Evolutionary conservation across 2,113 vertebrate species (phyloP), one percentile per base, ranked within the genome.

Genomic region (Hiodon tergisus): DNA sequence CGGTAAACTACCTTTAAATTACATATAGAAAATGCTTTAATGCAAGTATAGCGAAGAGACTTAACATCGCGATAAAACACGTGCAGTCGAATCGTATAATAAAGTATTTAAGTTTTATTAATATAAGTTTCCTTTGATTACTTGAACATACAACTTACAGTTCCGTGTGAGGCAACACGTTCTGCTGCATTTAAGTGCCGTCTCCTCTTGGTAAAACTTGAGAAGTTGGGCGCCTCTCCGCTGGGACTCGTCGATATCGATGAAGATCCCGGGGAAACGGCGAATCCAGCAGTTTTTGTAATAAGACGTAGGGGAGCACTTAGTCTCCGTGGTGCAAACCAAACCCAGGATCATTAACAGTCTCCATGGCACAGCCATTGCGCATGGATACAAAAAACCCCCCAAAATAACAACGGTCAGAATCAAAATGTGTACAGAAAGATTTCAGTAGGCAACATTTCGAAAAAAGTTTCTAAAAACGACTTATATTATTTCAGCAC

Each of bases 251-350:
- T 87, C 89, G 46, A 95, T 76, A 48, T 96, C 92, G 50, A 98
- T 67, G 3, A 87, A 87, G 3, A 97, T 83, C 0, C 95, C 94
- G 0, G 95, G 94, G 78, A 95, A 95, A 13, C 93, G 93, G 10
- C 92, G 91, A 72, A 99, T 96, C 96, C 97, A 98, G 87, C 97
- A 99, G 87, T 92, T 90, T 70, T 93, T 93, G 73, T 96, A 96
- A 65, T 94, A 96, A 0, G 87, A 76, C 0, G 89, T 93, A 54
- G 94, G 92, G 0, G 93, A 93, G 87, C 97, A 99, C 69, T 90
- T 87, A 0, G 88, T 63, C 11, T 88, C 85, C 0, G 87, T 77
- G 46, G 76, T 58, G 74, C 73, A 78, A 6, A 85, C 67, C 83
- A 90, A 75, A 67, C 77, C 79, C 55, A 94, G 71, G 0, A 94